Percentiles rank a stretch among this genome's conserved stretches.
These are phyloP conservation scores for Melanerpes aurifrons DNA, from an alignment of 2,113 vertebrate species.

Conservation along the genomic window DNA sequence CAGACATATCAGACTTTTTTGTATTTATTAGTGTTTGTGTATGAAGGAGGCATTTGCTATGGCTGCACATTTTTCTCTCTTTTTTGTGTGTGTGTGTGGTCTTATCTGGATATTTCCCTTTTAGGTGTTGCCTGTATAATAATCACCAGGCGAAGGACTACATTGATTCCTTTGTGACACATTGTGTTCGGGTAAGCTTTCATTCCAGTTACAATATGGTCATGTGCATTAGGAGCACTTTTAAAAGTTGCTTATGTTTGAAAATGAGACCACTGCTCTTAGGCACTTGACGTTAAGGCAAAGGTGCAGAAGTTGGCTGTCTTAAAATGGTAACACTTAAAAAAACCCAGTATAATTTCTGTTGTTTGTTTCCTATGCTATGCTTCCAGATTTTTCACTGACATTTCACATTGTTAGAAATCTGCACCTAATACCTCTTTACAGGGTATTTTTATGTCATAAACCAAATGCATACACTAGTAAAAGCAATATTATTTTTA, in stretches of 20 bases:
- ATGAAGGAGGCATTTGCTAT: background rate
- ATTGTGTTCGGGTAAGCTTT: conserved; percentile 91
- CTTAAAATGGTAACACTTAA: background rate
- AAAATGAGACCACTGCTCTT: background rate
- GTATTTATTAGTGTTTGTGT: background rate
- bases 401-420: background rate
- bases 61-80: background rate
- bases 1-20: background rate
- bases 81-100: background rate
- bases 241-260: background rate
- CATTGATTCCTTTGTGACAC: conserved; percentile 97
- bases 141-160: conserved; percentile 99
- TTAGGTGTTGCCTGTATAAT: conserved; percentile 95
- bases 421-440: background rate
- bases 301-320: background rate
- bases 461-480: background rate
- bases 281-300: background rate
- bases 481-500: background rate
- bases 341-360: background rate
- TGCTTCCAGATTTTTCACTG: background rate
- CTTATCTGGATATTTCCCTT: conserved; percentile 1
- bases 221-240: background rate
- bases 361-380: background rate
- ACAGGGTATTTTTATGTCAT: background rate
- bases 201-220: background rate